A percentile compares a stretch with the other conserved stretches of the same genome.
phyloP scores from a whole-genome alignment of 2,888 invertebrate genomes.

The Rhagophthalmus giganteus region DNA sequence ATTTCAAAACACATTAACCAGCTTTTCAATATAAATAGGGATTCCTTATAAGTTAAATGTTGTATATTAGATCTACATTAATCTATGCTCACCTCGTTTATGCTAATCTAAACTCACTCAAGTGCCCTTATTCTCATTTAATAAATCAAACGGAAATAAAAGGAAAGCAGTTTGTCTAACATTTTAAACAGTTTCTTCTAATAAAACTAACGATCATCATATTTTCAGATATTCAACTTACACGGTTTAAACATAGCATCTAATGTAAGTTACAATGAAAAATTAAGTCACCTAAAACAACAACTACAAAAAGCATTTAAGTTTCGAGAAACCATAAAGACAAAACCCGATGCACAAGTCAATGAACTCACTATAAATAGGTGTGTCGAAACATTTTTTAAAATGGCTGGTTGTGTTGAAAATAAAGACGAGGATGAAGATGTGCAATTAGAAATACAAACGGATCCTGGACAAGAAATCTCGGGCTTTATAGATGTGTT shows the following conservation, averaged over 20 bases:
- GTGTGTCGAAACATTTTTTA: conserved; percentile 49
- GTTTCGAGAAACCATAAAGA: conserved; percentile 21
- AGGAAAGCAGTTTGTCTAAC: too few species aligned
- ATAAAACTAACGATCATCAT: too few species aligned
- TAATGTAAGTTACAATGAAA: conserved; percentile 71
- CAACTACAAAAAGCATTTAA: conserved; percentile 29
- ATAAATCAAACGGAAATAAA: too few species aligned
- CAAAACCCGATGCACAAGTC: background rate
- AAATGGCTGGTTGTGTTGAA: conserved; percentile 45
- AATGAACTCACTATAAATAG: conserved; percentile 1
- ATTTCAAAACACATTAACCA: too few species aligned
- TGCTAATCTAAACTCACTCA: too few species aligned
- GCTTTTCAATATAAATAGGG: too few species aligned
- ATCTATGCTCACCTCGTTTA: too few species aligned
- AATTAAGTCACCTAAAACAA: conserved; percentile 57
- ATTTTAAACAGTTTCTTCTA: too few species aligned
- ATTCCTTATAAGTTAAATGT: too few species aligned
- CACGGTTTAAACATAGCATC: conserved; percentile 66
- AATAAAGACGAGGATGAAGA: conserved; percentile 42
- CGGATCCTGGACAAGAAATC: conserved; percentile 49
- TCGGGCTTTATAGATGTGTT: conserved; percentile 53
- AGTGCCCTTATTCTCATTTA: too few species aligned
- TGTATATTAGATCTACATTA: too few species aligned
- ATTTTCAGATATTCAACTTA: conserved; percentile 69
- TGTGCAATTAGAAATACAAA: conserved; percentile 37